phyloP scores from a whole-genome alignment of 2,113 vertebrate species.

The Spizaetus ornatus region DNA sequence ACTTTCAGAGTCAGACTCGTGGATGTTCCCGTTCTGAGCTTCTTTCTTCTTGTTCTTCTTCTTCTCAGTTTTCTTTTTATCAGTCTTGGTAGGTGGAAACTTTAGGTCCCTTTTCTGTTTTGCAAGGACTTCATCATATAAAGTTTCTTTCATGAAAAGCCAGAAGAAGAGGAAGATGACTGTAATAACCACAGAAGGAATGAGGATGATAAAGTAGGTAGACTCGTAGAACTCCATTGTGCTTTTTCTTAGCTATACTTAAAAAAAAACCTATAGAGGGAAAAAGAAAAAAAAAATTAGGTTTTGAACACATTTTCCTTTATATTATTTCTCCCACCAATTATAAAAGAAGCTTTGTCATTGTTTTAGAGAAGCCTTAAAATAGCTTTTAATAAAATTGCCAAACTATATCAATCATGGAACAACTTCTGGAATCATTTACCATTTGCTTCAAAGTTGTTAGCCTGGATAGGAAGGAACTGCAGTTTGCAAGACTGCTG shows the following conservation, averaged over 20 bases:
- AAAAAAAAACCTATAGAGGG: background rate
- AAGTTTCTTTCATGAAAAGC: conserved; percentile 99
- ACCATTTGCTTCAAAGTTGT: background rate
- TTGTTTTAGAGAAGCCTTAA: background rate
- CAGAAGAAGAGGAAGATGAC: conserved; percentile 98
- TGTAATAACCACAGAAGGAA: conserved; percentile 89
- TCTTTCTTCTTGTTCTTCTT: conserved; percentile 98
- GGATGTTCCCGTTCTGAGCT: conserved; percentile 77
- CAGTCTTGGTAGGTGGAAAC: conserved; percentile 80
- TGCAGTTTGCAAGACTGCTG: background rate
- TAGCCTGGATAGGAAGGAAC: background rate
- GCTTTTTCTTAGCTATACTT: conserved; percentile 63
- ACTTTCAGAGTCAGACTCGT: conserved; percentile 88
- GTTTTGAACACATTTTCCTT: background rate
- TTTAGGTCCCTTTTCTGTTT: conserved; percentile 92
- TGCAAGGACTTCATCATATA: conserved; percentile 94
- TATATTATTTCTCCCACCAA: background rate
- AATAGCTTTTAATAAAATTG: background rate
- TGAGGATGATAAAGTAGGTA: conserved; percentile 92
- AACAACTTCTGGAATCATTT: background rate
- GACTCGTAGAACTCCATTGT: conserved; percentile 95
- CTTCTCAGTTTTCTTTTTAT: conserved; percentile 94
- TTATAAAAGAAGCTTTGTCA: background rate
- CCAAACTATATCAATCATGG: background rate
- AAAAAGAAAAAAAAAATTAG: background rate